Evolutionary conservation across 2,113 vertebrate species (phyloP), one percentile per base, ranked within the genome.

Genomic region (Syrrhaptes paradoxus): DNA sequence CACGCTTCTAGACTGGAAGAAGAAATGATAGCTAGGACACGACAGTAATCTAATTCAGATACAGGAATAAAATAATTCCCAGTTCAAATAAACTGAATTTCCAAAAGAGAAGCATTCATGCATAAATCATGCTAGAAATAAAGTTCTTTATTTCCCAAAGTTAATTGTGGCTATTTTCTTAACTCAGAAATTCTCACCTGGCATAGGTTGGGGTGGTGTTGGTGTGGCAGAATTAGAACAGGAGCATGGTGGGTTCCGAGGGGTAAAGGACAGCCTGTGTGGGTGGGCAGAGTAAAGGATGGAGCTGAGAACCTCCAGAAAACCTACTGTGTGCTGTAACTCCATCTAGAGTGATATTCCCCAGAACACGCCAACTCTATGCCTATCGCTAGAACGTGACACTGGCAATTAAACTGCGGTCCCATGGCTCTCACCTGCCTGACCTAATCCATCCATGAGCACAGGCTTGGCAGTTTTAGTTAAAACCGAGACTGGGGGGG

Each of bases 401-500:
- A 77, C 48, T 57, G 79, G 87, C 82, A 65, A 38, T 76, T 74
- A 46, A 75, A 32, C n/a, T 48, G 93, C 74, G 77, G 74, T 76
- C 93, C 88, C 85, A 5, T 29, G 89, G 95, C 96, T 77, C 75
- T 80, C 88, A 41, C 77, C 52, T 88, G 92, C 89, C 91, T 73
- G 83, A 52, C 61, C 82, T 68, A 25, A 28, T 4, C 18, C 79
- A 85, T 41, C 80, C 87, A 9, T 14, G 73, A 81, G 70, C 92
- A 15, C 94, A 90, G 82, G 94, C 96, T 98, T 94, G 90, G 96
- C 97, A 96, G 95, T 91, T 97, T 85, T 58, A 70, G 94, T 94
- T 95, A 83, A 93, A 91, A 55, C 88, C 59, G 94, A 82, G 79
- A 57, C 25, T 2, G 31, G 13, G 51, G 17, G 16, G 75, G 13